Evolutionary conservation across 2,113 vertebrate species (phyloP), one percentile per base, ranked within the genome.

Genomic region (Serilophus lunatus): DNA sequence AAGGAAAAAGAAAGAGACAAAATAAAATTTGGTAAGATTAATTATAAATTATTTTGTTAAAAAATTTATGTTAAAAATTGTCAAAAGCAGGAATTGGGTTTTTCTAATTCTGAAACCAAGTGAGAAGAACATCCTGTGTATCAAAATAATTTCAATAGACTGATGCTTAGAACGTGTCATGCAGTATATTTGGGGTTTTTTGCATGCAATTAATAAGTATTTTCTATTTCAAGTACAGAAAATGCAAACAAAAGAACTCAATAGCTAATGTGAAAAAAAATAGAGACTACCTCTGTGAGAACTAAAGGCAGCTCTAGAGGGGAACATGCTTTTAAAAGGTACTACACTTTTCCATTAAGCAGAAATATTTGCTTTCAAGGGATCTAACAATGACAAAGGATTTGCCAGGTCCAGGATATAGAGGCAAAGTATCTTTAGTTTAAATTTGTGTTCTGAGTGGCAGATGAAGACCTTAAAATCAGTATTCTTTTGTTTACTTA

Each of bases 1-100:
- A 95, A 83, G 77, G 16, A 64, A 94, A 93, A 72, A 92, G 56
- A 82, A 92, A 94, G 60, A 7, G 18, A 68, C 13, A 97, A 87
- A 63, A 91, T 72, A 90, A 95, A 94, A 77, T 16, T 80, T 95
- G 81, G 24, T 49, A 29, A 90, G 80, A 63, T 80, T 2, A 10
- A 36, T 87, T 68, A 63, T 90, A 16, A 25, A 74, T 26, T 75
- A 53, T 65, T 33, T 18, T 6, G 10, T 56, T 36, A 15, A 26
- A 64, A 35, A 92, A 74, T 64, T 71, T 76, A 80, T 71, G 36
- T 36, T 60, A 49, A 81, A 86, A 61, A 69, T 47, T 83, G 13
- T 36, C 25, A 90, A 18, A 49, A 86, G 26, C 6, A 94, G 85
- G 16, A 64, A 60, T n/a, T 3, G 20, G 18, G 45, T 20, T 47